Evolutionary conservation across 2,888 invertebrate species (phyloP).

Genomic region (Helleia helle): DNA sequence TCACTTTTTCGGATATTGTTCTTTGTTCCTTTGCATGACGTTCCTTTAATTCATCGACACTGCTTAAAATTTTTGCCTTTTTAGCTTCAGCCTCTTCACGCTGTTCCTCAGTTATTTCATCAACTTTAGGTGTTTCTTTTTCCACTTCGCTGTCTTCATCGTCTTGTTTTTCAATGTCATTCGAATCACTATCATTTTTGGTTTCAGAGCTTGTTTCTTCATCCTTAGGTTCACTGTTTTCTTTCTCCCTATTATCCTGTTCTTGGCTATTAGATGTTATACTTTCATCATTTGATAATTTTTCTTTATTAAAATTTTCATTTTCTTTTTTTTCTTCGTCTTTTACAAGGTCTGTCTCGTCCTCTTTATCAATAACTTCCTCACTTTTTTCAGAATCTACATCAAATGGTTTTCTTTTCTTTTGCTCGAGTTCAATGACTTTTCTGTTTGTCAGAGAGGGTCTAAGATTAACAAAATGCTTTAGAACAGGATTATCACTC

Average conservation of each 20-base stretch:
- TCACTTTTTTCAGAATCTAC: too few relatives aligned
- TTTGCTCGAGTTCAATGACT: too few relatives aligned
- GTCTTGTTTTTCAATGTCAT: slow-evolving; percentile 36
- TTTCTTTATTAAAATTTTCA: slow-evolving; percentile 18
- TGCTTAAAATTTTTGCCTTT: slow-evolving; percentile 46
- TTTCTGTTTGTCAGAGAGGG: too few relatives aligned
- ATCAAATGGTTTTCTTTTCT: too few relatives aligned
- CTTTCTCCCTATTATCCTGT: slow-evolving; percentile 11
- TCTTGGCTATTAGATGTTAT: too few relatives aligned
- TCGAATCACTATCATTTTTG: slow-evolving; percentile 17
- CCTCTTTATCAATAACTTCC: slow-evolving; percentile 14
- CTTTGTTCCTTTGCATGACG: slow-evolving; percentile 53
- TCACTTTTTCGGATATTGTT: slow-evolving; percentile 44
- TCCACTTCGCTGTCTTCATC: slow-evolving; percentile 33
- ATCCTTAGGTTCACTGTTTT: slow-evolving; percentile 16
- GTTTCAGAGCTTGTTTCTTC: slow-evolving; percentile 14
- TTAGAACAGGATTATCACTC: slow-evolving; percentile 26
- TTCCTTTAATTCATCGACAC: slow-evolving; percentile 53
- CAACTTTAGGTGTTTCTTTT: slow-evolving; percentile 26
- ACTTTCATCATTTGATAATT: too few relatives aligned
- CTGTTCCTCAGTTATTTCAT: slow-evolving; percentile 30
- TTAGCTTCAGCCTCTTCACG: slow-evolving; percentile 45
- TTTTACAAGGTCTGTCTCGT: slow-evolving; percentile 13
- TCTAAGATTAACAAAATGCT: too few relatives aligned
- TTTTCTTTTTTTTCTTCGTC: slow-evolving; percentile 6